These are phyloP conservation scores for Trachelus iudaicus DNA, from an alignment of 2,888 invertebrate genomes.

Conservation along the genomic window DNA sequence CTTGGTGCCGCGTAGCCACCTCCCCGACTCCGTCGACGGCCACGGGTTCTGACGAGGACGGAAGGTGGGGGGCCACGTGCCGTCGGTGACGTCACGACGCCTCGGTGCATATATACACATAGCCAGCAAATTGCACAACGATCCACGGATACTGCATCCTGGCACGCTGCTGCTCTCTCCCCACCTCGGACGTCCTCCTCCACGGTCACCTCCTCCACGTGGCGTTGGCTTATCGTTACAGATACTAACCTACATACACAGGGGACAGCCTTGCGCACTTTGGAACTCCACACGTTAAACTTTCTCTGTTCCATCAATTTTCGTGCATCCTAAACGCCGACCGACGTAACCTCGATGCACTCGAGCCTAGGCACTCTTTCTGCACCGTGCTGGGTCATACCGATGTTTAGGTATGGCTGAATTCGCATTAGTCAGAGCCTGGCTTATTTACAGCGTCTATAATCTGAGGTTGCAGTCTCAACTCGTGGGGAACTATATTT, in stretches of 20 bases:
- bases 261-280: constrained; percentile 67
- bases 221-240: neutral
- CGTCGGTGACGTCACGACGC: constrained; percentile 57
- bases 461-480: neutral
- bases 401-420: neutral
- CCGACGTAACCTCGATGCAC: neutral
- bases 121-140: neutral
- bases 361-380: neutral
- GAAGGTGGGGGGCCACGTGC: constrained; percentile 58
- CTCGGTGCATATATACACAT: constrained; percentile 6
- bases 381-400: neutral
- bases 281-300: constrained; percentile 32
- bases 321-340: neutral
- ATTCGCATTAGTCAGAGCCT: neutral
- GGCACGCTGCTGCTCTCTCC: neutral
- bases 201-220: constrained; percentile 1
- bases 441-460: neutral
- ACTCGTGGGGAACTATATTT: neutral
- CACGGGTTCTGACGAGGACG: constrained; percentile 35
- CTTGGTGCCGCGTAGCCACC: constrained; percentile 4
- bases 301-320: neutral
- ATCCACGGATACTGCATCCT: neutral
- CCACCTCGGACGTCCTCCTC: constrained; percentile 25
- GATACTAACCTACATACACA: constrained; percentile 56
- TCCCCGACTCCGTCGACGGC: constrained; percentile 22